phyloP scores from a whole-genome alignment of 2,113 vertebrate species.

The Burhinus oedicnemus region DNA sequence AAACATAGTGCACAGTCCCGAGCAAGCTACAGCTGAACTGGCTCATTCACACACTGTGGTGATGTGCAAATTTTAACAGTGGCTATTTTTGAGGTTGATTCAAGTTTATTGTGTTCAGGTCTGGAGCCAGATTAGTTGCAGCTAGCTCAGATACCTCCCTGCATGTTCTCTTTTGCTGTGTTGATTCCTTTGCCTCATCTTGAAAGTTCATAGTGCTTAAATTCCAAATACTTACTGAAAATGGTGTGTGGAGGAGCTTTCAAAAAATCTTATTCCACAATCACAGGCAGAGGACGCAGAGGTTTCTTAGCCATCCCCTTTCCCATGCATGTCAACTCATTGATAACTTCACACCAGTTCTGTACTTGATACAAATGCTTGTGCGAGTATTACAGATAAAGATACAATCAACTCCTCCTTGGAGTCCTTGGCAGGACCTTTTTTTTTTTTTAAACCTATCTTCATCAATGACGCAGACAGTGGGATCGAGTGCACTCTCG shows the following conservation, averaged over 20 bases:
- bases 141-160: background rate
- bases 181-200: background rate
- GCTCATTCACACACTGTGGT: fast-evolving
- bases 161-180: background rate
- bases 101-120: background rate
- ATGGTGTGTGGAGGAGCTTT: background rate
- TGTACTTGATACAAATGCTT: background rate
- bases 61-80: background rate
- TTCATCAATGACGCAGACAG: background rate
- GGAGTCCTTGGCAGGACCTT: background rate
- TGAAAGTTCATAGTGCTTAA: background rate
- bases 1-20: fast-evolving
- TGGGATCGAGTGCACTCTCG: background rate
- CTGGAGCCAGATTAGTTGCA: background rate
- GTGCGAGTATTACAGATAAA: background rate
- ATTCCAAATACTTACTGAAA: background rate
- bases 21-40: background rate
- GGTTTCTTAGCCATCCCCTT: background rate
- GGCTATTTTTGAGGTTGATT: background rate
- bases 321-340: fast-evolving
- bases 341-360: background rate
- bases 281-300: background rate
- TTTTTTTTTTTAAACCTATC: background rate
- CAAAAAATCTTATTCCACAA: background rate
- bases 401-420: background rate